Evolutionary conservation across 1,140 invertebrate species (phyloP).

Genomic region (Olivierus martensii): DNA sequence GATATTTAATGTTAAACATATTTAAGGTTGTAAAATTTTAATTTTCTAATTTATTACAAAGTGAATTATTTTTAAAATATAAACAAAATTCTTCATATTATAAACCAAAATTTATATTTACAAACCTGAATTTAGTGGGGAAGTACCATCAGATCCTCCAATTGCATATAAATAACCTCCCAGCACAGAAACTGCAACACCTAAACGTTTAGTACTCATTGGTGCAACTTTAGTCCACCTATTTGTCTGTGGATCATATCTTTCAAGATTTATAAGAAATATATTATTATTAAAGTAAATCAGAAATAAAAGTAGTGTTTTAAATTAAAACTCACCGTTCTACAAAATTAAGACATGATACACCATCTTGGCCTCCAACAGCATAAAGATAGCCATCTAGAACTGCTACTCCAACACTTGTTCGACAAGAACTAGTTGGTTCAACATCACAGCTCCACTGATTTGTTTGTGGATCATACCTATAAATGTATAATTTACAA

Average conservation of each 20-base stretch:
- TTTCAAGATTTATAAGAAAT: too few relatives aligned
- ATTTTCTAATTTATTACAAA: too few relatives aligned
- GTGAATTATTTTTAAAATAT: too few relatives aligned
- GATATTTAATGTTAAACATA: too few relatives aligned
- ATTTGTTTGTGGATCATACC: conserved; percentile 94
- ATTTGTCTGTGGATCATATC: conserved; percentile 94
- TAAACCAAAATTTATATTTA: too few relatives aligned
- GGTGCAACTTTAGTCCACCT: conserved; percentile 94
- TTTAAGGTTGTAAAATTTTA: too few relatives aligned
- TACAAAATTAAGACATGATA: conserved; percentile 64
- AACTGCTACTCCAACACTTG: conserved; percentile 95
- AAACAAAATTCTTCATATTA: too few relatives aligned
- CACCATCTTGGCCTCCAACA: conserved; percentile 93
- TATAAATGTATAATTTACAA: conserved; percentile 23
- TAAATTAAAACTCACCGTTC: conserved; percentile 34
- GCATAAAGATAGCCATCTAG: conserved; percentile 69
- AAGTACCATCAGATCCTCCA: conserved; percentile 91
- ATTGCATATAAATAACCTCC: conserved; percentile 94
- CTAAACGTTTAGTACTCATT: conserved; percentile 89
- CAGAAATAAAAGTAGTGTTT: too few relatives aligned
- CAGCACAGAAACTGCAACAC: conserved; percentile 94
- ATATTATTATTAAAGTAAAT: too few relatives aligned
- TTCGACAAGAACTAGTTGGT: conserved; percentile 91
- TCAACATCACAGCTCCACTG: conserved; percentile 97
- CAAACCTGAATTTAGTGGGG: conserved; percentile 73